Conservation (phyloP, 2,888 invertebrate genomes). For the Reticulitermes lucifugus region DNA sequence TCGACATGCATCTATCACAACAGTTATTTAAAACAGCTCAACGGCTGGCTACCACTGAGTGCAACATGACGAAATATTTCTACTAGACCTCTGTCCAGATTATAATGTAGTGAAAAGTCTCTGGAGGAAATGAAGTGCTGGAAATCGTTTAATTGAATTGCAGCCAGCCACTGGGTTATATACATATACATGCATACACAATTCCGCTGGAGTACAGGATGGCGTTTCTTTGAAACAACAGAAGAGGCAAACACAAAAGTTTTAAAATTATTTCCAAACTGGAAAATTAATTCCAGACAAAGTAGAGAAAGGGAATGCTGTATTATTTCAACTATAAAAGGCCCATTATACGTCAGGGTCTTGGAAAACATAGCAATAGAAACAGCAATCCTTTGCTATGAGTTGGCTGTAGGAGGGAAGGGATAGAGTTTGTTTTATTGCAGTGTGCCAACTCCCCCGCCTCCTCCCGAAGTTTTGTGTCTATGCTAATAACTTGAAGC, state of each 20-base stretch:
- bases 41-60: background rate
- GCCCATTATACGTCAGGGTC: conserved; percentile 43
- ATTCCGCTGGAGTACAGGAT: conserved; percentile 12
- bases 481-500: conserved; percentile 50
- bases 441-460: conserved; percentile 35
- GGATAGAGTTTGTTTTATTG: conserved; percentile 39
- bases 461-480: conserved; percentile 45
- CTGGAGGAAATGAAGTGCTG: conserved; percentile 22
- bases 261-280: conserved; percentile 49
- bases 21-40: background rate
- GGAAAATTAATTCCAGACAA: conserved; percentile 48
- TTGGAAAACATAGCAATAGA: conserved; percentile 31
- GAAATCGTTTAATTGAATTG: conserved; percentile 26
- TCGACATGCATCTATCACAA: background rate
- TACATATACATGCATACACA: conserved; percentile 10
- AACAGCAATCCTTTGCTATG: conserved; percentile 32
- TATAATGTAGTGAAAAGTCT: conserved; percentile 1
- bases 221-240: conserved; percentile 42
- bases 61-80: background rate
- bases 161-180: conserved; percentile 17
- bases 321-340: conserved; percentile 43
- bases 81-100: background rate
- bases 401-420: conserved; percentile 25
- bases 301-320: conserved; percentile 39
- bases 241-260: conserved; percentile 41